These are phyloP conservation scores for Cataglyphis cursor DNA, from an alignment of 2,888 invertebrate genomes.

Conservation along the genomic window DNA sequence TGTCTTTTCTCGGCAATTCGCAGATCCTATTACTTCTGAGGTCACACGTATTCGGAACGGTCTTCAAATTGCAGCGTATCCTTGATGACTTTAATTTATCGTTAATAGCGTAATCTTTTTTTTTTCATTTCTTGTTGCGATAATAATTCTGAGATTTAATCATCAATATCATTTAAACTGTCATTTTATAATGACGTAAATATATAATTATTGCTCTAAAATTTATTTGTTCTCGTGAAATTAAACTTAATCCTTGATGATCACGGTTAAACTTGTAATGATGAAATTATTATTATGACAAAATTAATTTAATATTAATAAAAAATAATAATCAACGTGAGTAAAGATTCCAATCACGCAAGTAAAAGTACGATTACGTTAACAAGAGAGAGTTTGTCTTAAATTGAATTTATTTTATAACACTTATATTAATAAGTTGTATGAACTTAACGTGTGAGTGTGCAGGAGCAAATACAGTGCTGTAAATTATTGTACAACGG, in stretches of 20 bases:
- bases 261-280: neutral
- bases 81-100: constrained; percentile 45
- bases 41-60: constrained; percentile 11
- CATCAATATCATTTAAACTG: neutral
- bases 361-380: constrained; percentile 10
- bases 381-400: neutral
- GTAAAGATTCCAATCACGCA: neutral
- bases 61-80: constrained; percentile 11
- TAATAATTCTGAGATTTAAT: constrained; percentile 9
- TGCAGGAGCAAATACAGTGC: neutral
- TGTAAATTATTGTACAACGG: constrained; percentile 18
- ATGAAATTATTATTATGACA: neutral
- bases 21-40: constrained; percentile 1
- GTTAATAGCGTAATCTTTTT: neutral
- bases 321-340: neutral
- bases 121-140: neutral
- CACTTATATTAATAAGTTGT: neutral
- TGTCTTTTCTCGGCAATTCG: constrained; percentile 29
- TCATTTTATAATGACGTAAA: neutral
- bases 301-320: constrained; percentile 17
- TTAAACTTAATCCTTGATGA: neutral
- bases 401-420: neutral
- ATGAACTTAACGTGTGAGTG: neutral
- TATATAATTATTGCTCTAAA: neutral
- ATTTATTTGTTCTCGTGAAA: neutral